Evolutionary conservation across 1,140 invertebrate genomes (phyloP).

Genomic region (Cepaea nemoralis): DNA sequence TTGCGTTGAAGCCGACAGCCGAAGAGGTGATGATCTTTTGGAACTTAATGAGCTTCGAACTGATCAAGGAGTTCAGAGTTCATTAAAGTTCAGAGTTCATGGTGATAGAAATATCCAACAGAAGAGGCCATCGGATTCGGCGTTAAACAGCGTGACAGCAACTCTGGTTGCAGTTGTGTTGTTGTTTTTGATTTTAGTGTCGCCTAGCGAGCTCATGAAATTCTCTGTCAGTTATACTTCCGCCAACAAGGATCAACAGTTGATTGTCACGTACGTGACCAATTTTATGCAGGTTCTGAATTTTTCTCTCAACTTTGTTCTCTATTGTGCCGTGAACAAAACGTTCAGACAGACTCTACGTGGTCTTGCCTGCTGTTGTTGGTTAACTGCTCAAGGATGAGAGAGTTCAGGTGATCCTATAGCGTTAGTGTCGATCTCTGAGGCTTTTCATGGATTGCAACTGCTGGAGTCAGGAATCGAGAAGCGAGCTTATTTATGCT

Average conservation of each 20-base stretch:
- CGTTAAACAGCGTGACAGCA: constrained; percentile 68
- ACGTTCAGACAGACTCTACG: constrained; percentile 65
- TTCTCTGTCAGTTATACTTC: constrained; percentile 51
- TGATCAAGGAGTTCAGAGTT: too few relatives aligned
- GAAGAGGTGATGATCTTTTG: too few relatives aligned
- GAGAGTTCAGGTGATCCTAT: too few relatives aligned
- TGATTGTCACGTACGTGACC: constrained; percentile 62
- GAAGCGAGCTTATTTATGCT: too few relatives aligned
- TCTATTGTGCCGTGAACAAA: constrained; percentile 70
- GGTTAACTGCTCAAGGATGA: constrained; percentile 15
- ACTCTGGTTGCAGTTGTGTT: constrained; percentile 69
- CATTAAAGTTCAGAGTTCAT: too few relatives aligned
- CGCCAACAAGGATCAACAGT: constrained; percentile 41
- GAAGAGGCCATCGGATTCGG: constrained; percentile 51
- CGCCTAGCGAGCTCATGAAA: constrained; percentile 68
- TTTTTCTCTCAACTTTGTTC: constrained; percentile 69
- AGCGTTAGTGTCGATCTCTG: too few relatives aligned
- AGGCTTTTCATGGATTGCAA: too few relatives aligned
- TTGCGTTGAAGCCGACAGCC: too few relatives aligned
- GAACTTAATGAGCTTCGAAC: too few relatives aligned
- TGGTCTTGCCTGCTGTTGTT: constrained; percentile 59
- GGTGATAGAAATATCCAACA: too few relatives aligned
- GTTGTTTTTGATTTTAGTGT: constrained; percentile 68
- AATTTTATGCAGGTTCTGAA: constrained; percentile 70
- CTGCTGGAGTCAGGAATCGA: too few relatives aligned